Evolutionary conservation across 2,888 invertebrate species (phyloP), one percentile per base, ranked within the genome.

Genomic region (Lasioglossum vierecki): DNA sequence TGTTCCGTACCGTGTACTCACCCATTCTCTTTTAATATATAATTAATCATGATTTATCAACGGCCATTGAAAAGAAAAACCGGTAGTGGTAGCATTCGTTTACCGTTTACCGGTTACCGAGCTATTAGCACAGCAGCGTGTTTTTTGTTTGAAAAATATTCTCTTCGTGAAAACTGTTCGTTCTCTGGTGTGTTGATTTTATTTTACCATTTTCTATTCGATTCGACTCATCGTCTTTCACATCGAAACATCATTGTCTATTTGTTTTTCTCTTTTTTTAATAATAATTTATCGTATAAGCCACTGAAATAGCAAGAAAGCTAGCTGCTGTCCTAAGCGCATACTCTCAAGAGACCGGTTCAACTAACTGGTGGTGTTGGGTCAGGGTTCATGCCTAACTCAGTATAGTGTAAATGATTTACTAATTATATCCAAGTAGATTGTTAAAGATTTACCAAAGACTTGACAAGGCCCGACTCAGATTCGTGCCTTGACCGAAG

Each of bases 351-450:
- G 85, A 90, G 88, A 86, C 89, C 91, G 90, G 87, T 88, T 39
- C 87, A 60, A 80, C 76, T 66, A 82, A 73, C 70, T 89, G 93
- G 91, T 93, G 90, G 87, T 92, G 87, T 92, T 92, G 92, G 92
- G 91, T 91, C 89, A 90, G 90, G 80, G 91, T 90, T 92, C 91
- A 82, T 76, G 88, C 91, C 90, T 93, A 91, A 93, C 91, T 91
- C 89, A 89, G 89, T 86, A 89, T 89, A 89, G 88, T 90, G 92
- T 92, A 92, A 91, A 92, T 91, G 90, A 91, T 89, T 91, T 90
- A 91, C 90, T 92, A 92, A 92, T 92, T 90, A 91, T 83, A 88
- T 88, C 83, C 90, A 88, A 63, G 91, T 89, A 91, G 90, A 91
- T 89, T 90, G 90, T 87, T 88, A 88, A 85, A 86, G 86, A 87